Percentiles rank a stretch among this genome's conserved stretches.
Conservation (phyloP, 2,113 vertebrate genomes). For the Sclerurus mexicanus region DNA sequence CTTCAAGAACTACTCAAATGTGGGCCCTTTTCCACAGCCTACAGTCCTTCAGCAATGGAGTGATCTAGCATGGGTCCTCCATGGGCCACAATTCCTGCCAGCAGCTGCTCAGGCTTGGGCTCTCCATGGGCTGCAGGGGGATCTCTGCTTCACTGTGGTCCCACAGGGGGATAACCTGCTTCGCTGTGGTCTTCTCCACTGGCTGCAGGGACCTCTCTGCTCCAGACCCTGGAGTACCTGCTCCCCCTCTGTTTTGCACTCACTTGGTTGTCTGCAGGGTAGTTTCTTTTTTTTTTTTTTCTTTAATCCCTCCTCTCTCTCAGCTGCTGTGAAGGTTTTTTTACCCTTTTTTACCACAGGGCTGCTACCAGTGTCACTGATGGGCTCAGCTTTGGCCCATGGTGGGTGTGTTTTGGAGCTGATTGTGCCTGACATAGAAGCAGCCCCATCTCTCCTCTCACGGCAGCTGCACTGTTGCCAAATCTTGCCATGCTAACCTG, state of each 20-base stretch:
- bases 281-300: background rate
- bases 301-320: background rate
- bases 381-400: background rate
- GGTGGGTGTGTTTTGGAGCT: background rate
- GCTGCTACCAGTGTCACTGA: background rate
- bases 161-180: background rate
- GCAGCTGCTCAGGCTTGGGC: background rate
- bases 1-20: background rate
- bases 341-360: background rate
- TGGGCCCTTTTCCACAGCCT: background rate
- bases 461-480: background rate
- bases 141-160: background rate
- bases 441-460: background rate
- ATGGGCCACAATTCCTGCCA: background rate
- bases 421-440: background rate
- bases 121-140: background rate
- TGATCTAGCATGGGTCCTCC: too few species aligned
- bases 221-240: background rate
- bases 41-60: background rate
- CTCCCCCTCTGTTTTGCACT: background rate
- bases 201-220: background rate
- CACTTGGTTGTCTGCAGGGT: rapidly evolving
- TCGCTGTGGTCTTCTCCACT: background rate
- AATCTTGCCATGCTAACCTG: background rate
- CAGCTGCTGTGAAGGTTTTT: background rate